These are phyloP conservation scores for Raja brachyura DNA, from an alignment of 2,113 vertebrate genomes.

Conservation along the genomic window DNA sequence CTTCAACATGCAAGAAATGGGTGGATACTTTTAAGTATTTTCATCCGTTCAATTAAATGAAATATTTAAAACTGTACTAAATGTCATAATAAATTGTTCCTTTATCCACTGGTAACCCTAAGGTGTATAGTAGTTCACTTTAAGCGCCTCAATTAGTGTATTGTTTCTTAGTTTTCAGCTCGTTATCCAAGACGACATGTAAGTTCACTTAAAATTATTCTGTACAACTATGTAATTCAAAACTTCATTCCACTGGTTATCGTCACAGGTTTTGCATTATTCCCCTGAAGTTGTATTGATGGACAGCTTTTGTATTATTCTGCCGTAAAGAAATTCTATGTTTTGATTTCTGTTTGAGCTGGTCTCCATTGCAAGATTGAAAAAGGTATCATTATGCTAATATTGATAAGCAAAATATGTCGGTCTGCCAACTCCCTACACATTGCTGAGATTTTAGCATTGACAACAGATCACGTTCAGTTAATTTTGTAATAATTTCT, in stretches of 20 bases:
- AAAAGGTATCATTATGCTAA: background rate
- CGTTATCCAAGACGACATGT: constrained; percentile 18
- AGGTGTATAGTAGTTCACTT: background rate
- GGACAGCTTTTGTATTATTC: background rate
- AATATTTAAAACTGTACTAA: constrained; percentile 7
- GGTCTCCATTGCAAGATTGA: background rate
- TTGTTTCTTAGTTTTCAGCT: constrained; percentile 30
- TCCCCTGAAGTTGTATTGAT: background rate
- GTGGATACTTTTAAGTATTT: background rate
- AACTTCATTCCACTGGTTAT: background rate
- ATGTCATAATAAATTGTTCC: constrained; percentile 21
- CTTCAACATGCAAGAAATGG: background rate
- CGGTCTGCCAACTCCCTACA: too few species aligned
- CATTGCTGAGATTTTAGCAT: too few species aligned
- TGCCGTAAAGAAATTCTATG: background rate
- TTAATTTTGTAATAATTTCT: background rate
- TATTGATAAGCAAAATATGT: background rate
- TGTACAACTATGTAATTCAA: constrained; percentile 15
- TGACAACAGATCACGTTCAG: too few species aligned
- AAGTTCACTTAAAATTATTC: constrained; percentile 27
- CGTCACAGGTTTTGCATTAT: background rate
- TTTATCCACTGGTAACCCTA: background rate
- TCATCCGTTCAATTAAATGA: background rate
- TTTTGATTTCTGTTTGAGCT: background rate
- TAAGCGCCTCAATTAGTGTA: constrained; percentile 27